These are phyloP conservation scores for Muntiacus muntjak DNA, from an alignment of 2,113 vertebrate genomes.

Conservation along the genomic window DNA sequence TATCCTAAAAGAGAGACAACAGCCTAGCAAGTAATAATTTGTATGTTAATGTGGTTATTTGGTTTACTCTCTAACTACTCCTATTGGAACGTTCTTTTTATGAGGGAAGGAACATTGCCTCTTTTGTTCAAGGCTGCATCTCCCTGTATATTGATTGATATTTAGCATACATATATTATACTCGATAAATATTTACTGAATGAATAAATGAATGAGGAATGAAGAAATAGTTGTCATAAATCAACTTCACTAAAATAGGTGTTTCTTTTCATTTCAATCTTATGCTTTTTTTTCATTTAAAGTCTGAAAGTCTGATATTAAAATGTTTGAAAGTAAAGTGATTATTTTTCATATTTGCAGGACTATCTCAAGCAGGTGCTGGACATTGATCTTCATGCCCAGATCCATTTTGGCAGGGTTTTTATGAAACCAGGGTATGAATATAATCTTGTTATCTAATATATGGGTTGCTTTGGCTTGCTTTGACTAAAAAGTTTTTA, in stretches of 20 bases:
- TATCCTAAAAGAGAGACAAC: neutral
- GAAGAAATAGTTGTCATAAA: slow-evolving; percentile 31
- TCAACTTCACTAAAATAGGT: slow-evolving; percentile 41
- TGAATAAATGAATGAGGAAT: slow-evolving; percentile 8
- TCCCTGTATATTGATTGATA: neutral
- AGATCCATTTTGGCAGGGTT: slow-evolving; percentile 99
- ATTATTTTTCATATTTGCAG: slow-evolving; percentile 81
- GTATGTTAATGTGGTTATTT: neutral
- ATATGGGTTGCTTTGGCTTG: slow-evolving; percentile 17
- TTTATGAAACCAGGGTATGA: slow-evolving; percentile 99
- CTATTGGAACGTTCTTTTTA: neutral
- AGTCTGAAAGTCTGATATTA: slow-evolving; percentile 20
- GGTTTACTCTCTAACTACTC: neutral
- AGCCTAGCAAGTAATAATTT: neutral
- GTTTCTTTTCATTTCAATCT: slow-evolving; percentile 36
- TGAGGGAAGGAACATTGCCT: neutral
- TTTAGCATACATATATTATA: neutral
- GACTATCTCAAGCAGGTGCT: slow-evolving; percentile 99
- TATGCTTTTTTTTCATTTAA: slow-evolving; percentile 31
- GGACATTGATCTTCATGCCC: slow-evolving; percentile 99
- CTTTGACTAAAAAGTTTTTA: slow-evolving; percentile 44
- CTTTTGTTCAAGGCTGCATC: neutral
- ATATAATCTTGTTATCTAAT: slow-evolving; percentile 55
- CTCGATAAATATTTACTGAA: neutral
- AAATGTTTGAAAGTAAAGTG: slow-evolving; percentile 58